A percentile compares a stretch with the other conserved stretches of the same genome.
Evolutionary conservation across 2,797 vertebrate species (phyloP).

Genomic region (Gambusia yucatana): DNA sequence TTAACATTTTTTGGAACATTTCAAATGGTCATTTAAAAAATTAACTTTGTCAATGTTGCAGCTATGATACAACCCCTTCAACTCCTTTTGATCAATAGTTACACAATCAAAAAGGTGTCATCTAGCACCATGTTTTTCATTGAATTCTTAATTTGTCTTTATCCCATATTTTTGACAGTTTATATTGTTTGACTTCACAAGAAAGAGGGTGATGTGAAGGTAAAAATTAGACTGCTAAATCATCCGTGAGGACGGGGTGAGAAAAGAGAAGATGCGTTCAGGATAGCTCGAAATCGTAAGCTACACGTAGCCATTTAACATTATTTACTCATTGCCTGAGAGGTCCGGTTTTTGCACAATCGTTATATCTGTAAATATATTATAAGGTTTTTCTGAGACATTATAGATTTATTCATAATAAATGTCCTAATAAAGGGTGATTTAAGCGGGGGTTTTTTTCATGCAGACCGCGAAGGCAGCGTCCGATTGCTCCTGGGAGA

Average conservation of each 20-base stretch:
- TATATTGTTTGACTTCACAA: not conserved
- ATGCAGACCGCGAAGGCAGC: slow-evolving; percentile 26
- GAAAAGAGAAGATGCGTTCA: slow-evolving; percentile 34
- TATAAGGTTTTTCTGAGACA: not conserved
- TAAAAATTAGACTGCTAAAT: slow-evolving; percentile 3
- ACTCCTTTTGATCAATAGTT: not conserved
- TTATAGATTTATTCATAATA: not conserved
- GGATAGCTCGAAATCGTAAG: not conserved
- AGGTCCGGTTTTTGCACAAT: not conserved
- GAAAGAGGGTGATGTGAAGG: not conserved
- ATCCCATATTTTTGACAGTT: not conserved
- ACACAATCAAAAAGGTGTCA: not conserved
- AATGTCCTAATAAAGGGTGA: accelerated
- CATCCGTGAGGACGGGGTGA: not conserved
- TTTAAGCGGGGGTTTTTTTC: not conserved
- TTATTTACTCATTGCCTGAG: not conserved
- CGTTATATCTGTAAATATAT: not conserved
- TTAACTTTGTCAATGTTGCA: not conserved
- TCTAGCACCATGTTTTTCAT: not conserved
- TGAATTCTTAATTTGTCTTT: not conserved
- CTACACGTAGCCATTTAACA: not conserved
- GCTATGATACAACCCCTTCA: too few species aligned
- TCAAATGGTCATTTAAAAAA: not conserved
- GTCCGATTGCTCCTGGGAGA: slow-evolving; percentile 6
- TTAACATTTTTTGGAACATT: not conserved